phyloP scores from a whole-genome alignment of 2,888 invertebrate species.

The Hypercompe scribonia region DNA sequence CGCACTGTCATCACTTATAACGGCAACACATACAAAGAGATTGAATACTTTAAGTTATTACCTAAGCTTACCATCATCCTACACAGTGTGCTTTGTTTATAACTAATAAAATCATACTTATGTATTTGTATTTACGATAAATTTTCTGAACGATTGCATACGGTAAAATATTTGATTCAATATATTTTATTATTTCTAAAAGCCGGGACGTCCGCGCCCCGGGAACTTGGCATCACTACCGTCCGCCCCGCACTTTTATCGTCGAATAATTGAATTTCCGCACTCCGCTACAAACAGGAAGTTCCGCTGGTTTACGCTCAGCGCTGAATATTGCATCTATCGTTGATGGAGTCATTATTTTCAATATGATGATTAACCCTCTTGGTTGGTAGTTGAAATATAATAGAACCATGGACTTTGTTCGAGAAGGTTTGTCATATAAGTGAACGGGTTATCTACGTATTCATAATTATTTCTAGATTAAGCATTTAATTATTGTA shows the following conservation, averaged over 20 bases:
- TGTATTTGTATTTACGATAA: not conserved
- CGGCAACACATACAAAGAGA: not conserved
- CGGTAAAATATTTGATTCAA: constrained; percentile 21
- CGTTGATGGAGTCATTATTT: constrained; percentile 75
- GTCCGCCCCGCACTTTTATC: constrained; percentile 75
- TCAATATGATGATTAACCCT: constrained; percentile 62
- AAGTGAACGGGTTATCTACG: constrained; percentile 1
- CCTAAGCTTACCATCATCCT: not conserved
- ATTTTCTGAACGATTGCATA: constrained; percentile 11
- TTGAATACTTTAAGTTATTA: not conserved
- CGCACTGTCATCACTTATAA: not conserved
- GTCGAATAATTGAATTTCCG: constrained; percentile 84
- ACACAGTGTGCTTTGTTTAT: not conserved
- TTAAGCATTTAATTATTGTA: not conserved
- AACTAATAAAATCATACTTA: constrained; percentile 1
- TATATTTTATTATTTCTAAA: constrained; percentile 44
- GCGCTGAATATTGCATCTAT: constrained; percentile 73
- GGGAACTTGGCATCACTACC: constrained; percentile 56
- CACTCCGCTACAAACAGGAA: constrained; percentile 81
- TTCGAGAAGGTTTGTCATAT: constrained; percentile 2
- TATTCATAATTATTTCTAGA: not conserved
- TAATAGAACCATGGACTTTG: constrained; percentile 45
- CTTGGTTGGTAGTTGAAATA: constrained; percentile 49
- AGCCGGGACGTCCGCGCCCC: constrained; percentile 38
- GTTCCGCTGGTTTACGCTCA: constrained; percentile 68